phyloP scores from a whole-genome alignment of 2,113 vertebrate genomes.

The Nettapus auritus region DNA sequence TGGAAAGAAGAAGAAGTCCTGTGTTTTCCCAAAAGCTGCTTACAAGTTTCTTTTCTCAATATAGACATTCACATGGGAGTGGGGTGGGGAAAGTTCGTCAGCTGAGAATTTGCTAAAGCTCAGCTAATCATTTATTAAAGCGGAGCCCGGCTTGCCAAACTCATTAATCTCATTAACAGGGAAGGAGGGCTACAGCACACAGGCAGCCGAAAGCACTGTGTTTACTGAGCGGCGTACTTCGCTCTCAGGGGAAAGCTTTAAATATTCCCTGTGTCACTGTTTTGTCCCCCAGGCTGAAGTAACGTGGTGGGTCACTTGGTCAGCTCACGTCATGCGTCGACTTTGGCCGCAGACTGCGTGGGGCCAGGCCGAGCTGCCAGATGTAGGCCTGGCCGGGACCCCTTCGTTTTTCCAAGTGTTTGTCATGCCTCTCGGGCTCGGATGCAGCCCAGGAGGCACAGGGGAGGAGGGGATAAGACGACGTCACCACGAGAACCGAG shows the following conservation, averaged over 20 bases:
- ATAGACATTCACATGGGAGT: neutral
- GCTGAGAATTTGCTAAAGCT: conserved; percentile 56
- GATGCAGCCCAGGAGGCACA: neutral
- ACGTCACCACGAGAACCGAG: neutral
- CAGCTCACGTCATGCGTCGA: neutral
- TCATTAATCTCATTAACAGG: conserved; percentile 69
- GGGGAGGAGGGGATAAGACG: neutral
- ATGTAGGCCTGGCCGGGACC: neutral
- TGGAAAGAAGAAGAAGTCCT: neutral
- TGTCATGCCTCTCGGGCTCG: neutral
- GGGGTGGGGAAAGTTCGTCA: conserved; percentile 33
- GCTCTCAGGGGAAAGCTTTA: conserved; percentile 47
- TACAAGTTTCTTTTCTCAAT: neutral
- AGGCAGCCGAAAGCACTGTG: conserved; percentile 28
- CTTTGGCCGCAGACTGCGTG: neutral
- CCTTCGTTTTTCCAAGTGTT: neutral
- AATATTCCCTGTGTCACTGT: conserved; percentile 21
- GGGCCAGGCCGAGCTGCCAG: neutral
- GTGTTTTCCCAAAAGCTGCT: neutral
- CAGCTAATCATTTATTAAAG: conserved; percentile 71
- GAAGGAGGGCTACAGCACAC: neutral
- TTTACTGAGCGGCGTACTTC: neutral
- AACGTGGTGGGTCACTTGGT: conserved; percentile 36
- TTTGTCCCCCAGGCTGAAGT: conserved; percentile 28
- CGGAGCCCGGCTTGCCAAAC: conserved; percentile 39